A percentile compares a stretch with the other conserved stretches of the same genome.
These are phyloP conservation scores for Urocitellus parryii DNA, from an alignment of 2,113 vertebrate species.

Conservation along the genomic window DNA sequence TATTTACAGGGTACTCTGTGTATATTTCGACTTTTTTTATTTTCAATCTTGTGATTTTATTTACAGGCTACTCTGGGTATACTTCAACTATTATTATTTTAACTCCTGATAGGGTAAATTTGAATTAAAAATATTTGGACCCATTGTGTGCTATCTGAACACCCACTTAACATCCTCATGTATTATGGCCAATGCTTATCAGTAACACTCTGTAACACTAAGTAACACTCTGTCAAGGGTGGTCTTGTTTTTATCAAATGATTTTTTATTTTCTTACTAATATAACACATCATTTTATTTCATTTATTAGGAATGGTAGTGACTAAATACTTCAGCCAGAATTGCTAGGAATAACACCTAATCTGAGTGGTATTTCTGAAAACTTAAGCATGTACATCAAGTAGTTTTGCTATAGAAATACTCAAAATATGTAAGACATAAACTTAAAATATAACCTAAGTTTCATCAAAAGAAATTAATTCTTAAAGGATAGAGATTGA, in stretches of 20 bases:
- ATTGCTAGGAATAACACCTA: not conserved
- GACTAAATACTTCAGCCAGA: not conserved
- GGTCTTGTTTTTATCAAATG: slow-evolving; percentile 4
- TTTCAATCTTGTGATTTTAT: slow-evolving; percentile 69
- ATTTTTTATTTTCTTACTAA: not conserved
- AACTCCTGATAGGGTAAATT: not conserved
- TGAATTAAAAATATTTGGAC: not conserved
- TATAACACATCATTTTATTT: slow-evolving; percentile 48
- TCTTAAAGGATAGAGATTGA: not conserved
- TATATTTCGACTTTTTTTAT: slow-evolving; percentile 59
- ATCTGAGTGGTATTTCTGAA: not conserved
- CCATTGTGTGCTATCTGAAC: slow-evolving; percentile 39
- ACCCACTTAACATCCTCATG: not conserved
- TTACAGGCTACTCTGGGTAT: slow-evolving; percentile 55
- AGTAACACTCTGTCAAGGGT: slow-evolving; percentile 2
- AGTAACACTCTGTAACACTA: not conserved
- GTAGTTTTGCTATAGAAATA: not conserved
- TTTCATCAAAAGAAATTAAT: slow-evolving; percentile 5
- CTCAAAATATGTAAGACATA: not conserved
- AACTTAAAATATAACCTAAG: not conserved
- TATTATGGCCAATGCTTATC: slow-evolving; percentile 12
- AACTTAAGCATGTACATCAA: not conserved
- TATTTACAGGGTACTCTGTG: slow-evolving; percentile 71
- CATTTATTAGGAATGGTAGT: not conserved
- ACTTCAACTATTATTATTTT: slow-evolving; percentile 66